Evolutionary conservation across 2,888 invertebrate species (phyloP).

Genomic region (Andrena camellia): DNA sequence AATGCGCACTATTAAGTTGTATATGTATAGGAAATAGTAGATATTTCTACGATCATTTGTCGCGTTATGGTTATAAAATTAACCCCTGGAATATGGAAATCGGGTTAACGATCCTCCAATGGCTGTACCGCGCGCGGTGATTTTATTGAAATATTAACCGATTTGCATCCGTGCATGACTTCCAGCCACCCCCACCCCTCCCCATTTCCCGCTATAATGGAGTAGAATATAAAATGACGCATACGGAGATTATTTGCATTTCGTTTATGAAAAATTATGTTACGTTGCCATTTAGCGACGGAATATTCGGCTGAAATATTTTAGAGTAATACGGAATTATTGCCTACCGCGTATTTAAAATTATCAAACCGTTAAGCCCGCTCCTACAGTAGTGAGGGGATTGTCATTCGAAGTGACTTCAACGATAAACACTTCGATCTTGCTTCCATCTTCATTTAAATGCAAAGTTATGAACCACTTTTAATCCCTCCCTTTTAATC

Average conservation of each 20-base stretch:
- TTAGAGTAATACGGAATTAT: background rate
- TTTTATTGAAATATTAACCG: slow-evolving; percentile 59
- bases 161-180: slow-evolving; percentile 42
- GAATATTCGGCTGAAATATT: background rate
- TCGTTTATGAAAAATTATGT: slow-evolving; percentile 46
- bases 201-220: slow-evolving; percentile 7
- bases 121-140: slow-evolving; percentile 34
- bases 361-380: background rate
- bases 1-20: slow-evolving; percentile 37
- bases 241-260: slow-evolving; percentile 35
- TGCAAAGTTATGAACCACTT: no score
- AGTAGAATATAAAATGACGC: slow-evolving; percentile 29
- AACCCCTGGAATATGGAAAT: slow-evolving; percentile 51
- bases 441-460: background rate
- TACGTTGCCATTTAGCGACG: background rate
- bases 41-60: slow-evolving; percentile 47
- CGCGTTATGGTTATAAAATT: slow-evolving; percentile 52
- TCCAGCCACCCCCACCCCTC: background rate
- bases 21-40: slow-evolving; percentile 45
- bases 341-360: slow-evolving; percentile 20
- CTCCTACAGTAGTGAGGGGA: background rate
- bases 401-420: background rate
- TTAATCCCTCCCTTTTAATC: no score
- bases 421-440: background rate
- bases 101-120: slow-evolving; percentile 38